Conservation (phyloP, 2,113 vertebrate genomes). For the Rhinichthys klamathensis region DNA sequence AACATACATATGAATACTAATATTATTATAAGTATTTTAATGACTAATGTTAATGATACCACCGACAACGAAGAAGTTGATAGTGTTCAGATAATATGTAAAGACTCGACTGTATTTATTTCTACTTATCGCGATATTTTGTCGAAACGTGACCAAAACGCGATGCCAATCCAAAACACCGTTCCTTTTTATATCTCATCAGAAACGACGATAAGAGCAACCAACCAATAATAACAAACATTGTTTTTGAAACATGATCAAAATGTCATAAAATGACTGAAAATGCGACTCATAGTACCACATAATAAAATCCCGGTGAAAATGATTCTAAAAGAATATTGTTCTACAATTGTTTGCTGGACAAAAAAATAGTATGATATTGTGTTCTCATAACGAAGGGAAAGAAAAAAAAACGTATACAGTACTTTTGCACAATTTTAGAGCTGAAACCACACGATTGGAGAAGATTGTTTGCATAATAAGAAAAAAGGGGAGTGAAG, state of each 20-base stretch:
- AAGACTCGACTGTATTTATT: background rate
- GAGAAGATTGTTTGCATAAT: background rate
- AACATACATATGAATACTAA: too few species aligned
- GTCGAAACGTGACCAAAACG: background rate
- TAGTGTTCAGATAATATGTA: background rate
- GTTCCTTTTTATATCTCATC: background rate
- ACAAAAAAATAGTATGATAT: background rate
- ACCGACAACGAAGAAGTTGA: background rate
- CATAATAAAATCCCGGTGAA: background rate
- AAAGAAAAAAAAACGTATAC: background rate
- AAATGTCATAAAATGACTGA: background rate
- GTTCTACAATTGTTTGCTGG: background rate
- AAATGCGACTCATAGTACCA: background rate
- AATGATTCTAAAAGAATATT: background rate
- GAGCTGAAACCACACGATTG: background rate
- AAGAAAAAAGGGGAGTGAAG: background rate
- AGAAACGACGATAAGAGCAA: background rate
- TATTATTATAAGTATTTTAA: background rate
- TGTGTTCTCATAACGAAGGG: background rate
- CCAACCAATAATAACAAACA: background rate
- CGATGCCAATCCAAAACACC: background rate
- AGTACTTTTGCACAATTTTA: background rate
- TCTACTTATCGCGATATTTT: background rate
- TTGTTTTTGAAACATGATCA: background rate
- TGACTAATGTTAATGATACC: background rate